Percentiles rank a stretch among this genome's conserved stretches.
phyloP scores from a whole-genome alignment of 2,797 vertebrate genomes.

The Leptoclinus maculatus region DNA sequence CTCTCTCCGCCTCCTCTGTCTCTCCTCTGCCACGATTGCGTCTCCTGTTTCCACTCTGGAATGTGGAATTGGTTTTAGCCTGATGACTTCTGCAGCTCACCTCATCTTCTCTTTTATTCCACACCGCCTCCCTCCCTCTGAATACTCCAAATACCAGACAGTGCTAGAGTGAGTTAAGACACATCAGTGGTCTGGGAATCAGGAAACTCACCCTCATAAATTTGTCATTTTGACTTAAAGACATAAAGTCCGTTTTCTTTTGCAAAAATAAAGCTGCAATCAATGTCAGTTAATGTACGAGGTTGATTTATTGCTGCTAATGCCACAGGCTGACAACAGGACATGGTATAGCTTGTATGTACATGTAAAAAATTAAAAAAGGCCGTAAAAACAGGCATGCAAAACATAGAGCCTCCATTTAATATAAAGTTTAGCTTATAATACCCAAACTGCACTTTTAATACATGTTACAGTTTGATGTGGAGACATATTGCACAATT shows the following conservation, averaged over 20 bases:
- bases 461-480: slow-evolving; percentile 39
- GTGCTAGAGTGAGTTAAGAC: slow-evolving; percentile 7
- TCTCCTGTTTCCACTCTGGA: slow-evolving; percentile 68
- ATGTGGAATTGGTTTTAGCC: slow-evolving; percentile 57
- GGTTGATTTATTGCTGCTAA: slow-evolving; percentile 14
- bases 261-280: slow-evolving; percentile 1
- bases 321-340: neutral
- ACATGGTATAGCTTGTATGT: slow-evolving; percentile 28
- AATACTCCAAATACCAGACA: slow-evolving; percentile 69
- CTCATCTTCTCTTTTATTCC: slow-evolving; percentile 36
- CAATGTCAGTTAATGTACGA: neutral
- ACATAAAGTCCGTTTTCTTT: neutral
- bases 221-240: slow-evolving; percentile 27
- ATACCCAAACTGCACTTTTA: slow-evolving; percentile 44
- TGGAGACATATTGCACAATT: slow-evolving; percentile 38
- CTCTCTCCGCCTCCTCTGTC: too few species aligned
- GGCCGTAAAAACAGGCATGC: slow-evolving; percentile 45
- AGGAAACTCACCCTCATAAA: slow-evolving; percentile 43
- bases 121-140: slow-evolving; percentile 6
- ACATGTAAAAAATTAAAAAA: slow-evolving; percentile 24
- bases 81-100: slow-evolving; percentile 77
- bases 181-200: slow-evolving; percentile 26
- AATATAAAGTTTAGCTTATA: slow-evolving; percentile 3
- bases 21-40: slow-evolving; percentile 28
- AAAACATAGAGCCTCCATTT: slow-evolving; percentile 18